Evolutionary conservation across 2,113 vertebrate species (phyloP).

Genomic region (Heterotis niloticus): DNA sequence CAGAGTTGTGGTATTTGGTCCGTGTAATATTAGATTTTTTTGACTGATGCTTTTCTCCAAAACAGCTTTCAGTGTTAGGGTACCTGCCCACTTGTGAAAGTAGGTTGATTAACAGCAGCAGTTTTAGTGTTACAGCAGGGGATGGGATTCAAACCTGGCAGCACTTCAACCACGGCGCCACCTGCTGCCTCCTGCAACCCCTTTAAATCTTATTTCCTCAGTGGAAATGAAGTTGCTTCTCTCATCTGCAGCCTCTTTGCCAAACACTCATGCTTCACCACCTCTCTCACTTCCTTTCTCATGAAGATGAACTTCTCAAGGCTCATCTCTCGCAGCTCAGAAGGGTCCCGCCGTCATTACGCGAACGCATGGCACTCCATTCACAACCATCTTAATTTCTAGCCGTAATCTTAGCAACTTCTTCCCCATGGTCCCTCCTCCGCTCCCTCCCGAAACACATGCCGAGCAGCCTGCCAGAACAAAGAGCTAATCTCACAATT

Average conservation of each 20-base stretch:
- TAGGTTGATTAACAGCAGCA: no score
- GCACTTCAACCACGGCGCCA: no score
- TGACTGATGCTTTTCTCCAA: no score
- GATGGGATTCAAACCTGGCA: no score
- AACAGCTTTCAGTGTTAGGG: no score
- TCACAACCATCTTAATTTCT: neutral
- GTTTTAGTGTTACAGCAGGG: no score
- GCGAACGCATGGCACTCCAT: neutral
- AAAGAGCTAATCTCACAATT: neutral
- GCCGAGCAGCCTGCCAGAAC: neutral
- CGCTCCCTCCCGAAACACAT: neutral
- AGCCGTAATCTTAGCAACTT: neutral
- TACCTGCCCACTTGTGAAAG: no score
- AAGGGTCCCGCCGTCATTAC: neutral
- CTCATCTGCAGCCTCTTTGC: neutral
- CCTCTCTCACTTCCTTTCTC: neutral
- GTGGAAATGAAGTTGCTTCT: neutral
- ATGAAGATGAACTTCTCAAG: neutral
- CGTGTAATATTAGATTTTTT: no score
- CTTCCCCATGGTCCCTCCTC: neutral
- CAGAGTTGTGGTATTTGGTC: no score
- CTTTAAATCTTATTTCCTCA: neutral
- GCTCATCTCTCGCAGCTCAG: neutral
- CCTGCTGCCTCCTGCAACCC: neutral
- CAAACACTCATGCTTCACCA: neutral